Base-by-base conservation (phyloP, 2,888 invertebrate species). In the Gandaritis pyraliata region DNA sequence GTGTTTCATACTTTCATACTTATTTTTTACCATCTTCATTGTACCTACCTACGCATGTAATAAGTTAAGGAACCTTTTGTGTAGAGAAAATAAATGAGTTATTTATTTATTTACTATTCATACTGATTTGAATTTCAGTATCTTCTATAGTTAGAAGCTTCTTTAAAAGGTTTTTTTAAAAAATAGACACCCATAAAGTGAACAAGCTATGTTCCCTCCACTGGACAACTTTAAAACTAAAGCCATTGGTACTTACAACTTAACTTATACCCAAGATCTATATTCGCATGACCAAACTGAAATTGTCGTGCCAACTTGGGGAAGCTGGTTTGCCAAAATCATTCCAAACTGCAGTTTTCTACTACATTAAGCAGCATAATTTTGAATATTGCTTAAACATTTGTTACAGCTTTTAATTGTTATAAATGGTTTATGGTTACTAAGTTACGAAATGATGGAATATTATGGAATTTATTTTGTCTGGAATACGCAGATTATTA, bases 341-440 rank as follows among this genome's bases (percentile, higher is more conserved):
- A 86, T 87, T 87, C 85, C 81, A 85, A 84, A 83, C 83, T 86
- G 82, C 80, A 80, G 82, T 79, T 85, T 86, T 83, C 83, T 73
- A 82, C 80, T 87, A 82, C 84, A 86, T 87, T 86, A 82, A 83
- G 74, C 82, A 77, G 71, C 80, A 79, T 71, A 76, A 78, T 74
- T 76, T 73, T 15, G 76, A 77, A 79, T 80, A 72, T 66, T 71
- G 70, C 59, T 60, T 68, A 61, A 64, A 64, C 81, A 74, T 78
- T 76, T 74, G 69, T 78, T 62, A 69, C 60, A 65, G 69, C 63
- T 70, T 69, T 69, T 54, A 64, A 67, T 39, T 38, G 38, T 50
- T 43, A 60, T 51, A 45, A 60, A 60, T 50, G 54, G 48, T 43
- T 41, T 13, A 15, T 41, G 39, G 41, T 41, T n/a, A 43, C 16